A percentile compares a stretch with the other conserved stretches of the same genome.
phyloP scores from a whole-genome alignment of 2,888 invertebrate genomes.

The Omphaloscelis lunosa region DNA sequence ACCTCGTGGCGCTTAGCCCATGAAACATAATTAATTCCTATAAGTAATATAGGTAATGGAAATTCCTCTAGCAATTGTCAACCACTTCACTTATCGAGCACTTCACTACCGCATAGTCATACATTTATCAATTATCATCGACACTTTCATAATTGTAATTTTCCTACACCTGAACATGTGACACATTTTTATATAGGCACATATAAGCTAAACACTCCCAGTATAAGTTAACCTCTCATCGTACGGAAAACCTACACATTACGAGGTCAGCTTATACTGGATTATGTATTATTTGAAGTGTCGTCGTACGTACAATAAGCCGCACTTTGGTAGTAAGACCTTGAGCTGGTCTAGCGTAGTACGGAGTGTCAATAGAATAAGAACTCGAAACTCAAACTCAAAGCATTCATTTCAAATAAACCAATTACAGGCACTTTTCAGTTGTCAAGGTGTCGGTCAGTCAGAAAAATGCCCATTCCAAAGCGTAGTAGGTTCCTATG shows the following conservation, averaged over 20 bases:
- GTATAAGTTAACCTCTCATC: too few species aligned
- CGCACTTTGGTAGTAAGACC: background rate
- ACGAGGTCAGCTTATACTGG: background rate
- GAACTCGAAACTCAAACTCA: background rate
- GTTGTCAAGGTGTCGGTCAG: too few species aligned
- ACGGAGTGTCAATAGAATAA: background rate
- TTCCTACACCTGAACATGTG: constrained; percentile 47
- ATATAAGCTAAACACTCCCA: background rate
- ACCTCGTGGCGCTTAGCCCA: background rate
- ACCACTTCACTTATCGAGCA: constrained; percentile 45
- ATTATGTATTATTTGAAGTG: background rate
- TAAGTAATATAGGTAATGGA: constrained; percentile 27
- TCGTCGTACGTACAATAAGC: background rate
- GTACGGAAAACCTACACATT: background rate
- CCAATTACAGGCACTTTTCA: too few species aligned
- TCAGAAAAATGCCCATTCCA: background rate
- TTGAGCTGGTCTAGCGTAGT: background rate
- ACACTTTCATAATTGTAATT: constrained; percentile 59
- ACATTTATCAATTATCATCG: constrained; percentile 24
- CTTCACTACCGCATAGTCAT: constrained; percentile 58
- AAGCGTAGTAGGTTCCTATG: background rate
- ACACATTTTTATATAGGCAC: constrained; percentile 41
- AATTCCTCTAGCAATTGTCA: constrained; percentile 35
- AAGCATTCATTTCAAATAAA: background rate
- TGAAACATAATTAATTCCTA: constrained; percentile 17